Base-by-base conservation (phyloP, 2,113 vertebrate genomes). In the Chascanopsetta lugubris region DNA sequence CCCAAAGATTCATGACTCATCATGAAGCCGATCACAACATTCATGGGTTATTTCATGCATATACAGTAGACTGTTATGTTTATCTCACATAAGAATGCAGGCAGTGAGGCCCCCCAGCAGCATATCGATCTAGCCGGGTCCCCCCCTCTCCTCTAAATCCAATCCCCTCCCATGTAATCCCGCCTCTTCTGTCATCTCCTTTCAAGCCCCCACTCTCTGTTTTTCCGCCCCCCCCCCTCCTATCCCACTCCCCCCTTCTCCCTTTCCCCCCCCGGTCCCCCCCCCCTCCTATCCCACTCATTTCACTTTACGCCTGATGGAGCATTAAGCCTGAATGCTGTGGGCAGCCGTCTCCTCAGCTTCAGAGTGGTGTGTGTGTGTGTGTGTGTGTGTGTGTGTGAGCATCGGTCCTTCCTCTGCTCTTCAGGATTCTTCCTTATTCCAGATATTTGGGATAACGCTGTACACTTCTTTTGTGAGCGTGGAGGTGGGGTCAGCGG, bases 291-390 rank as follows among this genome's bases (percentile, higher is more conserved):
- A 83, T 90, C 87, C 81, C 80, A 86, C 76, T 79, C 85, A 81
- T 72, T 88, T 80, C 86, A 87, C 89, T 72, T 87, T 82, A 90
- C 61, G 89, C 87, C 88, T 86, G 81, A 87, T 81, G 63, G 84
- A 89, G 82, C 87, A 85, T 85, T 87, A 49, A 75, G 79, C 38
- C 15, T 8, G 38, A 42, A 42, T n/a, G 38, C 82, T 84, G 75
- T 57, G 68, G 69, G 82, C 77, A 72, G 79, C 69, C 30, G 43
- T 58, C 67, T 62, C 72, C 74, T 88, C 81, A 80, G 40, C 70
- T 69, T 71, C 67, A 50, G 42, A 78, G 61, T 12, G 64, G 4
- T 43, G 49, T 59, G 38, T 66, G 47, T 56, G n/a, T 34, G 49
- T 59, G 69, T 36, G 65, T 54, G 57, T 26, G 64, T 65, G 83